Base-by-base conservation (phyloP, 2,113 vertebrate genomes). In the Callithrix jacchus region DNA sequence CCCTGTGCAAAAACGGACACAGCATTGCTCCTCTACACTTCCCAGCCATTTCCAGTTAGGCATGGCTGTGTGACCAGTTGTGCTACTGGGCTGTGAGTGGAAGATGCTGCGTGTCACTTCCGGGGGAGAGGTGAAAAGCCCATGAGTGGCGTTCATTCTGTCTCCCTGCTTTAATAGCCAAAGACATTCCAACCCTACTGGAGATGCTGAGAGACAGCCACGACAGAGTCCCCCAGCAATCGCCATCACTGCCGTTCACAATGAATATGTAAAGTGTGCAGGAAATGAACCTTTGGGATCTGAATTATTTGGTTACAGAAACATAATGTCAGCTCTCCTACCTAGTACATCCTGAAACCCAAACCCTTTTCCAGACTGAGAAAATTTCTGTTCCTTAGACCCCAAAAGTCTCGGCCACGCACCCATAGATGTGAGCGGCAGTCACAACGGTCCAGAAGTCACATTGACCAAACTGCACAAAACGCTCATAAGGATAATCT, bases 391-490 rank as follows among this genome's bases (percentile, higher is more conserved):
- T 58, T 81, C 81, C 81, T 90, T 37, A 35, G 13, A 71, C 71
- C 73, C 64, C 87, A 68, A 40, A 40, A 90, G 76, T 81, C 88
- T 84, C 47, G 52, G 56, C 71, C 76, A 84, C 88, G 49, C 58
- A 52, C 9, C n/a, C 93, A 52, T 56, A 80, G 82, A 74, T 45
- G 71, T 66, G 47, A 89, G 58, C 66, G 81, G 87, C 70, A 95
- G 58, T 74, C 90, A 93, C 61, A 87, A 61, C 70, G 66, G 61
- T 27, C 54, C 30, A 20, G 66, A 94, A 79, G 61, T 87, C 85
- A 81, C 81, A 76, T 87, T 47, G 61, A 97, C 70, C 93, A n/a
- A 89, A 89, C 93, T 79, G 66, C 47, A 30, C 79, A 16, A 73
- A 85, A 58, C 8, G 35, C 68, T 89, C 40, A 16, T 45, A 85